Evolutionary conservation across 1,140 invertebrate species (phyloP), one percentile per base, ranked within the genome.

Genomic region (Nasonia longicornis): DNA sequence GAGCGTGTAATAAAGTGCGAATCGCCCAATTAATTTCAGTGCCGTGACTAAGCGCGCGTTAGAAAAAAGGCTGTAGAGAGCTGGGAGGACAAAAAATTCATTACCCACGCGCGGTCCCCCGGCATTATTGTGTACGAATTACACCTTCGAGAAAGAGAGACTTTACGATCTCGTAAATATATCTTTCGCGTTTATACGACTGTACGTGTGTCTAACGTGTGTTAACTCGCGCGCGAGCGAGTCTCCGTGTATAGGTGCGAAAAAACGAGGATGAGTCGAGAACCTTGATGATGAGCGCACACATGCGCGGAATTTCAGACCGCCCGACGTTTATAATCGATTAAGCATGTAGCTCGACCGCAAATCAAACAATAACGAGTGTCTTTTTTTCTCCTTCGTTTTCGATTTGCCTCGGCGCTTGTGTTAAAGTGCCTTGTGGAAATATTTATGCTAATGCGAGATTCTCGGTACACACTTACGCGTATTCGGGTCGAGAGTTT

Each of bases 141-240:
- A 58, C 16, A 58, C 52, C 52, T 20, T 58, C 20, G 52, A 58
- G 52, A 58, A 16, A 20, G 52, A 52, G 48, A 52, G 52, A 75
- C 42, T 75, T 69, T 69, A 80, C 66, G 20, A 71, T 80, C 79
- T 76, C 72, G 64, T 80, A 75, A 75, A 80, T 80, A 80, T 76
- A 80, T 58, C 42, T 42, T 42, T 52, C 63, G 38, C 20, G 31
- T 58, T 7, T 58, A n/a, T 20, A n/a, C 20, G 52, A 7, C 52
- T 58, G 45, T 48, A 16, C 52, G 38, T 66, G 3, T 70, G 11
- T 63, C 67, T 80, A 35, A 22, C 79, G 29, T 22, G 69, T 20
- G 4, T 31, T 26, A 67, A 67, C 22, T 48, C 2, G 38, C 2
- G 26, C 26, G 26, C 26, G 26, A 26, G 38, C 58, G 58, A 20